phyloP scores from a whole-genome alignment of 1,140 invertebrate genomes.

The Papilio glaucus region DNA sequence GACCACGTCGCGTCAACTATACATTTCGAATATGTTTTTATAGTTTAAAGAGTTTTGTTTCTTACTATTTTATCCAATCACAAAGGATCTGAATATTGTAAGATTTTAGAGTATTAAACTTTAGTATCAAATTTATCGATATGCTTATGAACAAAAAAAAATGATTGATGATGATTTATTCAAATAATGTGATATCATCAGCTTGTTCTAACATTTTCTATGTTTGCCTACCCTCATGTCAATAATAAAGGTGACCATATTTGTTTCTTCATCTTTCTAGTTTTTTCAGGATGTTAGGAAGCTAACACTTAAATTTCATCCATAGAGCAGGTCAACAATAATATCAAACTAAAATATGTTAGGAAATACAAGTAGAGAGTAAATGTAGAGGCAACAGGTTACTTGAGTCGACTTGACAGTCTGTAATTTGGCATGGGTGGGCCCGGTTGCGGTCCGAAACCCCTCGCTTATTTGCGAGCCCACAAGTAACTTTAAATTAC shows the following conservation, averaged over 20 bases:
- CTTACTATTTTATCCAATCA: no score
- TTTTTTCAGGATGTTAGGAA: not conserved
- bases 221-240: no score
- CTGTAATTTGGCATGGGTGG: constrained; percentile 74
- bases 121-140: no score
- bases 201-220: no score
- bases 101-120: no score
- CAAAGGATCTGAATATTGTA: no score
- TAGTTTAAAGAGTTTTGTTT: no score
- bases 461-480: constrained; percentile 73
- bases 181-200: no score
- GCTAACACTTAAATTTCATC: not conserved
- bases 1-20: constrained; percentile 48
- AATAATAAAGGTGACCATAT: no score
- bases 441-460: constrained; percentile 65
- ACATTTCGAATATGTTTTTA: not conserved
- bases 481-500: constrained; percentile 76
- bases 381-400: constrained; percentile 75
- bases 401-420: constrained; percentile 77
- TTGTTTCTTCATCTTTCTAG: no score
- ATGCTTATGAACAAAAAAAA: no score
- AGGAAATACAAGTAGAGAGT: not conserved
- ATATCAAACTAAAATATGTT: not conserved
- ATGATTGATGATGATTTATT: no score
- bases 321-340: not conserved